These are phyloP conservation scores for Drosophila longiperda DNA, from an alignment of 2,888 invertebrate genomes.

Conservation along the genomic window DNA sequence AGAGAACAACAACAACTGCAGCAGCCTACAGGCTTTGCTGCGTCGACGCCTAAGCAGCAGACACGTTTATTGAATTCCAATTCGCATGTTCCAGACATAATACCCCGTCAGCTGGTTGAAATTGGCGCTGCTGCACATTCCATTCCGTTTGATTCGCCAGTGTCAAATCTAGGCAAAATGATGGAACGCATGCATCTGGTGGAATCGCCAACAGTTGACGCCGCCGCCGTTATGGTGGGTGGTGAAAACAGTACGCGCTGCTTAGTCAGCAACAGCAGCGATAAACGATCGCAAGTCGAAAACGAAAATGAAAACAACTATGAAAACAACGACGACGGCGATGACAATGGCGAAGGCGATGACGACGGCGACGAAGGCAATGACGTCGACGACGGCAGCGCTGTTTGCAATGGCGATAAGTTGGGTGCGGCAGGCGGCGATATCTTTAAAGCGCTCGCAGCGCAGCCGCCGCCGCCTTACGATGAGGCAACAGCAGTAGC, in stretches of 20 bases:
- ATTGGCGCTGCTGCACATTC: slow-evolving; percentile 14
- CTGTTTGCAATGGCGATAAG: slow-evolving; percentile 63
- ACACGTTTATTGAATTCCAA: slow-evolving; percentile 14
- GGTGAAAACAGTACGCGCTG: slow-evolving; percentile 45
- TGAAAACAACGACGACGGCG: slow-evolving; percentile 28
- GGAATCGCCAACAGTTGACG: slow-evolving; percentile 38
- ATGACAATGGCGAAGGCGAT: slow-evolving; percentile 17
- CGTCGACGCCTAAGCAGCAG: slow-evolving; percentile 61
- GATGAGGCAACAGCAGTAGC: slow-evolving; percentile 40
- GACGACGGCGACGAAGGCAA: slow-evolving; percentile 28
- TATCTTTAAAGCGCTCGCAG: slow-evolving; percentile 53
- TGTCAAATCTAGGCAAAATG: slow-evolving; percentile 80
- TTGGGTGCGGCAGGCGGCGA: slow-evolving; percentile 67
- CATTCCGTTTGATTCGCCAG: slow-evolving; percentile 76
- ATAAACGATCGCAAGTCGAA: slow-evolving; percentile 30
- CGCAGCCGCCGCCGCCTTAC: slow-evolving; percentile 32
- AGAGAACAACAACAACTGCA: slow-evolving; percentile 1
- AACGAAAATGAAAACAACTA: slow-evolving; percentile 30
- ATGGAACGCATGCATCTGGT: slow-evolving; percentile 77
- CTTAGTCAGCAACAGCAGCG: slow-evolving; percentile 52
- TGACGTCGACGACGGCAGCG: slow-evolving; percentile 22
- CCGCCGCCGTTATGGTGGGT: slow-evolving; percentile 10
- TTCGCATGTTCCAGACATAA: slow-evolving; percentile 85
- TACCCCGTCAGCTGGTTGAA: slow-evolving; percentile 76
- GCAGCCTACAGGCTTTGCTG: slow-evolving; percentile 35